Evolutionary conservation across 2,888 invertebrate species (phyloP).

Genomic region (Adineta ricciae): DNA sequence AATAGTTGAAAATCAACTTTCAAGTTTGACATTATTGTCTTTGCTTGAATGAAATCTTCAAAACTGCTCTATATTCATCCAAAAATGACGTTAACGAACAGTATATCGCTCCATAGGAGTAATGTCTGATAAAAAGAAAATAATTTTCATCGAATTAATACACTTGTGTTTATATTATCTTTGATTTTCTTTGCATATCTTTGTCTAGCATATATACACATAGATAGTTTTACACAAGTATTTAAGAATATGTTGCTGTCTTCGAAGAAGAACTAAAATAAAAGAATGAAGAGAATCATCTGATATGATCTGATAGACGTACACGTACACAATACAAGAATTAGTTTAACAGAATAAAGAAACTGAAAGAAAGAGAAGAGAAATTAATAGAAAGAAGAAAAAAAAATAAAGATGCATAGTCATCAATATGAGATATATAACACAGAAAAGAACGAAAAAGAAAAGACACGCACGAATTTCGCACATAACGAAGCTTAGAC

Average conservation of each 20-base stretch:
- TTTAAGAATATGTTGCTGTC: neutral
- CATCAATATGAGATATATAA: neutral
- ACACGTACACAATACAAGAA: neutral
- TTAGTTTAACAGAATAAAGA: neutral
- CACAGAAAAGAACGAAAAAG: neutral
- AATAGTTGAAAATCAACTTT: too few relatives aligned
- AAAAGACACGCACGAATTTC: neutral
- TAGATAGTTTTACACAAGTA: neutral
- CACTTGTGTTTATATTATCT: neutral
- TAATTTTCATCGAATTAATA: neutral
- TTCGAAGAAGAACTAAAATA: neutral
- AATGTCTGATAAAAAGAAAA: too few relatives aligned
- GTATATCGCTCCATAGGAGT: too few relatives aligned
- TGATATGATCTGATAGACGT: neutral
- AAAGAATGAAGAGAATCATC: neutral
- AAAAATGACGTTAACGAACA: too few relatives aligned
- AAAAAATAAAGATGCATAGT: neutral
- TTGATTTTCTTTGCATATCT: neutral
- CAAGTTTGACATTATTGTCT: too few relatives aligned
- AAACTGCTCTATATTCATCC: too few relatives aligned
- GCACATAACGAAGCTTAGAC: slow-evolving; percentile 44
- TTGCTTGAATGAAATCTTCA: too few relatives aligned
- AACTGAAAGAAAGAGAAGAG: neutral
- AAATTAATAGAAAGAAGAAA: neutral
- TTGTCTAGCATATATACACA: neutral